Evolutionary conservation across 2,888 invertebrate species (phyloP).

Genomic region (Thyatira batis): DNA sequence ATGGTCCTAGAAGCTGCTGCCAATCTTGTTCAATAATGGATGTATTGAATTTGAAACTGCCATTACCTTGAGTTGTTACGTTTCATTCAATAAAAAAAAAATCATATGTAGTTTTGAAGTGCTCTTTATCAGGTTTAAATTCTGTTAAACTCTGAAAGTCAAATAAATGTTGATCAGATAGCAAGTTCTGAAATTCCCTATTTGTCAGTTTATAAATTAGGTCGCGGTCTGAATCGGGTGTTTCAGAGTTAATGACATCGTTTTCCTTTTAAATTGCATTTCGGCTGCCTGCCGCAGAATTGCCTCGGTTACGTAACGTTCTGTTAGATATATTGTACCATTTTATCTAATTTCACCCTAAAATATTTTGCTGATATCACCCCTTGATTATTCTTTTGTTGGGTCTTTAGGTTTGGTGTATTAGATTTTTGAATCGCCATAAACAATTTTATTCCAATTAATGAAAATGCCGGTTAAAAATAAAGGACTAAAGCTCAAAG

Average conservation of each 20-base stretch:
- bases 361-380: not conserved
- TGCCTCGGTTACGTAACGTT: constrained; percentile 18
- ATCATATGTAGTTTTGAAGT: too few relatives aligned
- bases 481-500: not conserved
- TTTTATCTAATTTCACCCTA: constrained; percentile 1
- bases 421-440: not conserved
- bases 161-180: not conserved
- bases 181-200: constrained; percentile 5
- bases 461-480: not conserved
- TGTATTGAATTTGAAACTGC: not conserved
- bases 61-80: too few relatives aligned
- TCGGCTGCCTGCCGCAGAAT: constrained; percentile 21
- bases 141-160: not conserved
- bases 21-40: not conserved
- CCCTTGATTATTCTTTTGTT: not conserved
- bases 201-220: constrained; percentile 28
- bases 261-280: constrained; percentile 46
- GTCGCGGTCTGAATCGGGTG: constrained; percentile 18
- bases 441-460: too few relatives aligned
- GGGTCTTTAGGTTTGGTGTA: not conserved
- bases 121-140: too few relatives aligned
- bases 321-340: constrained; percentile 26
- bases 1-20: not conserved
- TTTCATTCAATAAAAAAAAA: too few relatives aligned
- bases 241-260: constrained; percentile 36